Conservation (phyloP, 2,113 vertebrate species). For the Semicossyphus pulcher region DNA sequence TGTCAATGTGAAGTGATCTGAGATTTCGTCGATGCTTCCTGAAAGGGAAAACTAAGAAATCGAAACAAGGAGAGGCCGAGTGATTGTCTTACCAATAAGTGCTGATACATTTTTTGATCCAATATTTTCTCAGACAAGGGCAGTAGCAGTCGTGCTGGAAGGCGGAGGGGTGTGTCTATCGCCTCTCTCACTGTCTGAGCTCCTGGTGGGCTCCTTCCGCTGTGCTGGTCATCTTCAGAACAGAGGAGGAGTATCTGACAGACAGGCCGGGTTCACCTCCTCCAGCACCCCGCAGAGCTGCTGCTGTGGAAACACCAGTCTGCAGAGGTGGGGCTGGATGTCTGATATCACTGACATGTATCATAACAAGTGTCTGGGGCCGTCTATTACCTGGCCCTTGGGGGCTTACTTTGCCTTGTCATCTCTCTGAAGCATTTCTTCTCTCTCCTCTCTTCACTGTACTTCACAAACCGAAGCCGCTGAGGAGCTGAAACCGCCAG, state of each 20-base stretch:
- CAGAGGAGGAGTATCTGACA: constrained; percentile 18
- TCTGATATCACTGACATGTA: constrained; percentile 51
- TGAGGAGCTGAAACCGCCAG: constrained; percentile 6
- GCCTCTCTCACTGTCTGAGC: neutral
- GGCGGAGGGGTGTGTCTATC: constrained; percentile 23
- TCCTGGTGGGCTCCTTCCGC: constrained; percentile 8
- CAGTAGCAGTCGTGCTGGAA: constrained; percentile 35
- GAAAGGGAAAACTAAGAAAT: constrained; percentile 71
- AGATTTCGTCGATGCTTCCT: constrained; percentile 70
- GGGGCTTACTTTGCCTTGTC: constrained; percentile 27
- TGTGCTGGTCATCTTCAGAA: constrained; percentile 38
- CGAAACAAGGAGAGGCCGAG: constrained; percentile 63
- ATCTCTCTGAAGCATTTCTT: constrained; percentile 36
- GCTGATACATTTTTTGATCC: constrained; percentile 74
- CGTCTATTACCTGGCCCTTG: constrained; percentile 22
- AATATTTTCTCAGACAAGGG: constrained; percentile 61
- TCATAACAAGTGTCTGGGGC: constrained; percentile 55
- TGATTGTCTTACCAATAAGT: constrained; percentile 78
- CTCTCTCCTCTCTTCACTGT: constrained; percentile 1
- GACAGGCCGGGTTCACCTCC: constrained; percentile 16
- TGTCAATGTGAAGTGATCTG: constrained; percentile 71
- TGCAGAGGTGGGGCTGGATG: constrained; percentile 21
- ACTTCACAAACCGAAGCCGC: constrained; percentile 33
- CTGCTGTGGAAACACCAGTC: constrained; percentile 20
- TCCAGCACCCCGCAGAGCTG: constrained; percentile 16